Percentiles rank a stretch among this genome's conserved stretches.
Conservation (phyloP, 2,797 vertebrate genomes). For the Peromyscus eremicus region DNA sequence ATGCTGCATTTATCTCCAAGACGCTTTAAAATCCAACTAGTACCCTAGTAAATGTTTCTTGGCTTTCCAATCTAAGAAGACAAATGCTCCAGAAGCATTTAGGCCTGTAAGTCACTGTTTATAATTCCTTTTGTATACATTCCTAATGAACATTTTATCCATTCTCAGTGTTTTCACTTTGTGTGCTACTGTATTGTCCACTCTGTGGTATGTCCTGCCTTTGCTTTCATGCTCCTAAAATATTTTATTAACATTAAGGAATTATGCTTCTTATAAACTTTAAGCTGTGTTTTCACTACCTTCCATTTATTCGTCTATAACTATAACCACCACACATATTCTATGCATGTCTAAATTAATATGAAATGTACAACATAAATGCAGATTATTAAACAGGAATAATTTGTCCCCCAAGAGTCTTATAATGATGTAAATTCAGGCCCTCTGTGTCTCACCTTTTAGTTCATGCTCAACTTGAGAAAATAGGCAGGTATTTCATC, state of each 20-base stretch:
- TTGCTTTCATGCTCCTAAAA: background rate
- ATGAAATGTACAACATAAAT: conserved; percentile 46
- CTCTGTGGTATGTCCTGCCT: background rate
- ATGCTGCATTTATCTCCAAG: background rate
- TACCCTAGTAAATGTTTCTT: conserved; percentile 7
- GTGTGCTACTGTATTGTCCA: background rate
- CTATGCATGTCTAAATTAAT: conserved; percentile 1
- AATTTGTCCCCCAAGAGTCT: conserved; percentile 17
- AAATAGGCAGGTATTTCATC: conserved; percentile 49
- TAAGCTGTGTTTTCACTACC: conserved; percentile 26
- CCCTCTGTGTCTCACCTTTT: conserved; percentile 28
- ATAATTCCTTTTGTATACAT: background rate
- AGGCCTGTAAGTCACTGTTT: background rate
- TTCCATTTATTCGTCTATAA: conserved; percentile 40
- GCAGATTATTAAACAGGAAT: conserved; percentile 24
- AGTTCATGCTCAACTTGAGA: conserved; percentile 43
- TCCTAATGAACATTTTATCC: background rate
- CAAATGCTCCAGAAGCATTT: background rate
- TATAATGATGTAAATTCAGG: conserved; percentile 2
- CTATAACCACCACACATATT: background rate
- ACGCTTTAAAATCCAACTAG: background rate
- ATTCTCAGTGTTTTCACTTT: background rate
- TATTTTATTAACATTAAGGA: conserved; percentile 20
- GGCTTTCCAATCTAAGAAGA: background rate
- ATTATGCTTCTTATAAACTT: conserved; percentile 16